Percentiles rank a stretch among this genome's conserved stretches.
Conservation (phyloP, 2,888 invertebrate genomes). For the Buathra laborator region DNA sequence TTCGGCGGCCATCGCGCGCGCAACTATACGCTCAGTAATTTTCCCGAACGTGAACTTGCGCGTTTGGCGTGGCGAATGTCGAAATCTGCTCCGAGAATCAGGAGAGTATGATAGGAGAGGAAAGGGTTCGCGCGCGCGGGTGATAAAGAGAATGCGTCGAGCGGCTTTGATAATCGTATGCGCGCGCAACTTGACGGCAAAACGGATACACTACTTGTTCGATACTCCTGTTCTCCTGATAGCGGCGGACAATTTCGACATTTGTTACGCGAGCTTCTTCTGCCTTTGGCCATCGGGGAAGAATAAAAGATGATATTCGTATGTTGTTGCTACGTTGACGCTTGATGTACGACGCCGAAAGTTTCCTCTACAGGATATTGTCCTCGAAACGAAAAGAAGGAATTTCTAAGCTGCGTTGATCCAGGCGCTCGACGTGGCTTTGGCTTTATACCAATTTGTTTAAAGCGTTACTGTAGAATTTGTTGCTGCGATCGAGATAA, state of each 20-base stretch:
- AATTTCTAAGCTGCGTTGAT: not conserved
- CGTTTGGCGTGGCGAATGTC: slow-evolving; percentile 33
- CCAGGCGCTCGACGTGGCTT: not conserved
- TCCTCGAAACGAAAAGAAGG: not conserved
- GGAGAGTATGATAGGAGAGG: slow-evolving; percentile 12
- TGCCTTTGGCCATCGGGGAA: slow-evolving; percentile 23
- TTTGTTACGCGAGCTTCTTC: slow-evolving; percentile 41
- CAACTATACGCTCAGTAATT: slow-evolving; percentile 13
- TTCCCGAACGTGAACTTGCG: slow-evolving; percentile 24
- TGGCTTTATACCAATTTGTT: not conserved
- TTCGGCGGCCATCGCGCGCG: slow-evolving; percentile 44
- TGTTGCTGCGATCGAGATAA: slow-evolving; percentile 12
- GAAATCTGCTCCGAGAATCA: slow-evolving; percentile 23
- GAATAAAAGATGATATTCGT: slow-evolving; percentile 14
- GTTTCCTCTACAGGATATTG: not conserved
- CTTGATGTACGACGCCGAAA: not conserved
- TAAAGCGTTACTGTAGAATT: not conserved
- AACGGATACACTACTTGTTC: not conserved
- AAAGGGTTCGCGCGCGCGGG: not conserved
- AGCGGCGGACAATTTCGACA: slow-evolving; percentile 47
- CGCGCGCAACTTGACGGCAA: slow-evolving; percentile 3
- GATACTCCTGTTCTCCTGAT: slow-evolving; percentile 33
- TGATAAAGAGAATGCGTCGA: not conserved
- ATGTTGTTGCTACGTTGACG: not conserved
- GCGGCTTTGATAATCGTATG: not conserved